These are phyloP conservation scores for Crypturellus undulatus DNA, from an alignment of 2,113 vertebrate species.

Conservation along the genomic window DNA sequence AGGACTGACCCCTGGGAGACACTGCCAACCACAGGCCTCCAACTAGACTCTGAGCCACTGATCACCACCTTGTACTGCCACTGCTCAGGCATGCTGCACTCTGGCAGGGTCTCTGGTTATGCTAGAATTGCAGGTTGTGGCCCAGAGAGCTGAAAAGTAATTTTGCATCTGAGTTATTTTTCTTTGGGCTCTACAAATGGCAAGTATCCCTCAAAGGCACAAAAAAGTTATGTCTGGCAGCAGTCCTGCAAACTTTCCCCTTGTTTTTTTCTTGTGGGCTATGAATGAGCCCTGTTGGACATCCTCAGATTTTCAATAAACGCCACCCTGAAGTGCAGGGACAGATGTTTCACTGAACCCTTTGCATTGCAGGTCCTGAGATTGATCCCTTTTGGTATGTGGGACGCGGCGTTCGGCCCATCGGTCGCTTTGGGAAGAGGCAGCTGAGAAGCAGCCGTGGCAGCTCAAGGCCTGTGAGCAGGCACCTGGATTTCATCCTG, in stretches of 20 bases:
- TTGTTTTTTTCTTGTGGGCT: not conserved
- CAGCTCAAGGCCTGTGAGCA: conserved; percentile 69
- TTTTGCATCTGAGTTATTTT: not conserved
- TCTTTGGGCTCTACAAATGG: not conserved
- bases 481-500: conserved; percentile 77
- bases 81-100: not conserved
- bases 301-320: not conserved
- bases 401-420: conserved; percentile 88
- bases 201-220: not conserved
- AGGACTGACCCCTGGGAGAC: no score
- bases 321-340: not conserved
- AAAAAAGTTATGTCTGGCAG: not conserved
- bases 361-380: conserved; percentile 84
- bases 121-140: not conserved
- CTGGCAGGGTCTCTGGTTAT: not conserved
- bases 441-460: conserved; percentile 69
- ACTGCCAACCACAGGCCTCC: no score
- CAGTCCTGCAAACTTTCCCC: not conserved
- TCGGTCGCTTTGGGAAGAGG: conserved; percentile 91
- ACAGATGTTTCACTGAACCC: not conserved
- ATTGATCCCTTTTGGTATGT: conserved; percentile 93
- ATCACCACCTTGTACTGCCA: not conserved
- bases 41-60: no score
- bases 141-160: not conserved
- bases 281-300: not conserved